Evolutionary conservation across 2,797 vertebrate genomes (phyloP).

Genomic region (Moxostoma hubbsi): DNA sequence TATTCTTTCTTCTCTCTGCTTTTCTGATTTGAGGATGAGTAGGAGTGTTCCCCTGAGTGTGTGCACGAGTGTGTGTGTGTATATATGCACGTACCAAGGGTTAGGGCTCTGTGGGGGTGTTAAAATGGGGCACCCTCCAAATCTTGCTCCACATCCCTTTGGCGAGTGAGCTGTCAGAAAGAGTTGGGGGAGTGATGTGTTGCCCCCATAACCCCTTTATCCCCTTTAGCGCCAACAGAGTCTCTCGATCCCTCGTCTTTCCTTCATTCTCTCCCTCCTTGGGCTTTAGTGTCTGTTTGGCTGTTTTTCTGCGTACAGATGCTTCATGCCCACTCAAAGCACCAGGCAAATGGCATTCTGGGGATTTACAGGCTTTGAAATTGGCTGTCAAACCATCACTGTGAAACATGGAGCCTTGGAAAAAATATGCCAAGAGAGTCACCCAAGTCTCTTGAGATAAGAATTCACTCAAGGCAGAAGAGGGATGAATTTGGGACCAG

Average conservation of each 20-base stretch:
- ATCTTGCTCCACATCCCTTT: constrained; percentile 37
- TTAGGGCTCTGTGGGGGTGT: constrained; percentile 47
- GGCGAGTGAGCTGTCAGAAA: constrained; percentile 54
- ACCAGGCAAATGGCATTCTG: constrained; percentile 55
- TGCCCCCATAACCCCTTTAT: constrained; percentile 47
- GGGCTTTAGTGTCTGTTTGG: constrained; percentile 53
- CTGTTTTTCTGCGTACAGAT: constrained; percentile 57
- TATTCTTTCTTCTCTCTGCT: constrained; percentile 13
- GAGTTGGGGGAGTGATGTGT: constrained; percentile 46
- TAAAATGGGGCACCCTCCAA: constrained; percentile 52
- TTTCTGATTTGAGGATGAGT: constrained; percentile 50
- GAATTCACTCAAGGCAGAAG: constrained; percentile 76
- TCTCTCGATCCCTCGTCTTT: constrained; percentile 40
- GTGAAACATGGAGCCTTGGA: constrained; percentile 48
- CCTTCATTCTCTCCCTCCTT: constrained; percentile 39
- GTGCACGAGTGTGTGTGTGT: neutral
- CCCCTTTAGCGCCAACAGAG: constrained; percentile 50
- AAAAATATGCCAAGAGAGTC: constrained; percentile 74
- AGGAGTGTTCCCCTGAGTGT: constrained; percentile 42
- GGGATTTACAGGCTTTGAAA: constrained; percentile 65
- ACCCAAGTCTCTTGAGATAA: constrained; percentile 78
- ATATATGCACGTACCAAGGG: constrained; percentile 31
- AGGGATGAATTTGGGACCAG: constrained; percentile 58
- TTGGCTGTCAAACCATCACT: constrained; percentile 72
- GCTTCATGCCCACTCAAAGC: constrained; percentile 60